phyloP scores from a whole-genome alignment of 2,797 vertebrate genomes.

The Denticeps clupeoides region DNA sequence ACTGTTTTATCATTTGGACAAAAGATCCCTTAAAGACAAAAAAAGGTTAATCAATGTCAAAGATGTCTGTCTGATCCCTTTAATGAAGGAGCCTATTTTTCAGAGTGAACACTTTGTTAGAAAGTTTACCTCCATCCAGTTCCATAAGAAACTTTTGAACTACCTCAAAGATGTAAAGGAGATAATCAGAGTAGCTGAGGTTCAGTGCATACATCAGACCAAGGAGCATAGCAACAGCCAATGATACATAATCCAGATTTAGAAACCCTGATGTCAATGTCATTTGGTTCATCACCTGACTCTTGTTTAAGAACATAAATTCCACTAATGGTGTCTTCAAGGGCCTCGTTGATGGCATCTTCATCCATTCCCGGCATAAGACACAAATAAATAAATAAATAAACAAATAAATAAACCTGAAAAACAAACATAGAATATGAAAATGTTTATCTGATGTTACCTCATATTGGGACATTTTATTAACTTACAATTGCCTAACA shows the following conservation, averaged over 20 bases:
- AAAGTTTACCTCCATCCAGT: constrained; percentile 4
- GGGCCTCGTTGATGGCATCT: neutral
- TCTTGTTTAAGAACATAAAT: constrained; percentile 7
- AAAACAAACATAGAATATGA: too few species aligned
- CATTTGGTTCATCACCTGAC: too few species aligned
- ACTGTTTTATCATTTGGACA: too few species aligned
- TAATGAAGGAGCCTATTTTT: constrained; percentile 4
- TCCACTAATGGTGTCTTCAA: constrained; percentile 9
- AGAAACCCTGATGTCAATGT: too few species aligned
- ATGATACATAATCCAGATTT: neutral
- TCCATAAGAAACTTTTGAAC: constrained; percentile 9
- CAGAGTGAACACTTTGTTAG: neutral
- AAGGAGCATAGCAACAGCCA: constrained; percentile 1
- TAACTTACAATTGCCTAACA: too few species aligned
- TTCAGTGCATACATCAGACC: constrained; percentile 7
- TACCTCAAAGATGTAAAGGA: constrained; percentile 7
- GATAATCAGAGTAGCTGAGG: constrained; percentile 5
- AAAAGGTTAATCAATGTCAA: too few species aligned
- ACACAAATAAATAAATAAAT: neutral
- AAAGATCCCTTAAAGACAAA: too few species aligned
- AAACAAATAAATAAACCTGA: neutral
- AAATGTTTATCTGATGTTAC: too few species aligned
- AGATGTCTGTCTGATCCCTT: neutral
- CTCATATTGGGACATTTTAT: too few species aligned
- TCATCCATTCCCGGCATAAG: constrained; percentile 11